These are phyloP conservation scores for Amazona guildingii DNA, from an alignment of 2,113 vertebrate species.

Conservation along the genomic window DNA sequence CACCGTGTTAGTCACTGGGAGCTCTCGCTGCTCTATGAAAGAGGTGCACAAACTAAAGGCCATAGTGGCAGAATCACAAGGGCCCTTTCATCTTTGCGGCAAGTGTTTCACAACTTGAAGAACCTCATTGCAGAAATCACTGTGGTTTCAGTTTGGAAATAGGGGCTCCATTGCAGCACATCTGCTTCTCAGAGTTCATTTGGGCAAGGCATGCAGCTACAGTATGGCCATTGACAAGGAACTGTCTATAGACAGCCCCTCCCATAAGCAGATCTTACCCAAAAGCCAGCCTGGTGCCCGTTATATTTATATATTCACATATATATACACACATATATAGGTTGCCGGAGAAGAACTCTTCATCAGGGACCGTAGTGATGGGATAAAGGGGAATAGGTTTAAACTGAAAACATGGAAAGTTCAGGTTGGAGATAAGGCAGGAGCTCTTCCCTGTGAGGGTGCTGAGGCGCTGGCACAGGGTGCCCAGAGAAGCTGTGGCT, in stretches of 20 bases:
- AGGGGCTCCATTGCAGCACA: accelerated
- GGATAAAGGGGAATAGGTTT: background rate
- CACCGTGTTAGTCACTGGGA: accelerated
- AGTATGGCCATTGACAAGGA: background rate
- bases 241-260: background rate
- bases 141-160: background rate
- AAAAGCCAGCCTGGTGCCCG: background rate
- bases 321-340: background rate
- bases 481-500: too few species aligned
- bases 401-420: background rate
- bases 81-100: background rate
- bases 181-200: background rate
- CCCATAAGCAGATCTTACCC: too few species aligned
- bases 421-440: background rate
- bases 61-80: background rate
- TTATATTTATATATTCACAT: background rate
- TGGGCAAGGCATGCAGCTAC: accelerated
- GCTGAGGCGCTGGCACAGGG: background rate
- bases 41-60: background rate
- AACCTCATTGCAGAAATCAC: background rate
- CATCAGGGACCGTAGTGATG: background rate
- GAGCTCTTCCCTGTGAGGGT: background rate
- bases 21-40: background rate
- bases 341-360: background rate
- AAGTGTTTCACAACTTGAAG: background rate